phyloP scores from a whole-genome alignment of 2,113 vertebrate species.

The Austrofundulus limnaeus region DNA sequence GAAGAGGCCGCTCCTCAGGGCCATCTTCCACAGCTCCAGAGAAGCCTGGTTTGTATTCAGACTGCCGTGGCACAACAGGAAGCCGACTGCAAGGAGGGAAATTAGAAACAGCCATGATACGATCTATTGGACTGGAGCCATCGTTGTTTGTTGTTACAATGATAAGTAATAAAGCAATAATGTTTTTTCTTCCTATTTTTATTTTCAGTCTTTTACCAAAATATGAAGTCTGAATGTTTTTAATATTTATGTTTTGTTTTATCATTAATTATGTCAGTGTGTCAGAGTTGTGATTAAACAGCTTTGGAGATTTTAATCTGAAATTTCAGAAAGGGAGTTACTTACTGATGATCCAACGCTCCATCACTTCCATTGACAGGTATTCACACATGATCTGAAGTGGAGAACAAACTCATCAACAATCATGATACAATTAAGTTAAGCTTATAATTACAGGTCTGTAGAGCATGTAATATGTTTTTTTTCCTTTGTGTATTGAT shows the following conservation, averaged over 20 bases:
- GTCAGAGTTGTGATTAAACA: neutral
- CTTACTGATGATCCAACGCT: constrained; percentile 93
- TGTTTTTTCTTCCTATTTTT: neutral
- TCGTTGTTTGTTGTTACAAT: neutral
- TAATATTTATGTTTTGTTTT: too few relatives aligned
- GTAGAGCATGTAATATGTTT: too few relatives aligned
- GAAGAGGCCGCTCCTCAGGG: constrained; percentile 85
- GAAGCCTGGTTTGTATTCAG: constrained; percentile 79
- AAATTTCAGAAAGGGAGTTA: constrained; percentile 29
- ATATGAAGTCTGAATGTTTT: too few relatives aligned
- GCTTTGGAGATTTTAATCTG: neutral
- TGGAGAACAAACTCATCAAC: constrained; percentile 32
- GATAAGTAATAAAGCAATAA: neutral
- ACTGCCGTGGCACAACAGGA: constrained; percentile 88
- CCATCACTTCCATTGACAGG: constrained; percentile 90
- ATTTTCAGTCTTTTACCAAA: neutral
- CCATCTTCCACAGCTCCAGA: constrained; percentile 88
- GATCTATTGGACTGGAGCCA: neutral
- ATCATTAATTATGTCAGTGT: neutral
- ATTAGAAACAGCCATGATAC: neutral
- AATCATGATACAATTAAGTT: neutral
- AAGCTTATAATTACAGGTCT: neutral
- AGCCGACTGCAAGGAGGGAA: constrained; percentile 81
- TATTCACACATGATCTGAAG: constrained; percentile 92
- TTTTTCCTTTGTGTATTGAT: too few relatives aligned